These are phyloP conservation scores for Pissodes strobi DNA, from an alignment of 1,140 invertebrate species.

Conservation along the genomic window DNA sequence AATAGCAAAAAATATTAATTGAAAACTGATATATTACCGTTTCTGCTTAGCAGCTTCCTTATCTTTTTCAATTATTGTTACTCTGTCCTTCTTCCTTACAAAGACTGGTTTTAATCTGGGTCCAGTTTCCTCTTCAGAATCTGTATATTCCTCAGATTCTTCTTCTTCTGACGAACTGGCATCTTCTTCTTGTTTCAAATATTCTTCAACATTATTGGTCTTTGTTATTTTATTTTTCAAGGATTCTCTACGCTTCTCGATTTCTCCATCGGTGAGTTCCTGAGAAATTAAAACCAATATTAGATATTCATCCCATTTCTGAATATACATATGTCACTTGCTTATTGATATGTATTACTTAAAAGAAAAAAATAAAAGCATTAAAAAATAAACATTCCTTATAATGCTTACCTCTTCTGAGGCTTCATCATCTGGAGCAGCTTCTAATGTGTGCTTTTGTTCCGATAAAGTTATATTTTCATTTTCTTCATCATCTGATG, in stretches of 20 bases:
- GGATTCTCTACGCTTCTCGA: slow-evolving; percentile 76
- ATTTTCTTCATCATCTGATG: slow-evolving; percentile 65
- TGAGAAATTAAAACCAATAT: not conserved
- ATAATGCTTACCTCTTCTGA: slow-evolving; percentile 59
- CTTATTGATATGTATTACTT: too few species aligned
- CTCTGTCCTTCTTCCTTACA: slow-evolving; percentile 90
- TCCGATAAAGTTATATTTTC: slow-evolving; percentile 41
- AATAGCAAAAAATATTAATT: too few species aligned
- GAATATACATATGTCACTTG: too few species aligned
- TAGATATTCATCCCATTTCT: too few species aligned
- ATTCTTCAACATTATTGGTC: slow-evolving; percentile 66
- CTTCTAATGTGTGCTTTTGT: slow-evolving; percentile 56
- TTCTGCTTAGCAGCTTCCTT: slow-evolving; percentile 84
- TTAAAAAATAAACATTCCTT: too few species aligned
- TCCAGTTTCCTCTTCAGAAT: slow-evolving; percentile 84
- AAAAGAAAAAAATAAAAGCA: too few species aligned
- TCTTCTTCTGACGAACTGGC: slow-evolving; percentile 79
- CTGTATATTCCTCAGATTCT: slow-evolving; percentile 74
- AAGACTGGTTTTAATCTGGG: slow-evolving; percentile 96
- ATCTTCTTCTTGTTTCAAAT: slow-evolving; percentile 68
- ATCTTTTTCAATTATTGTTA: slow-evolving; percentile 94
- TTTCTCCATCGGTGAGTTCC: slow-evolving; percentile 77
- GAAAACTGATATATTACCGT: too few species aligned
- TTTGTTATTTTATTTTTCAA: slow-evolving; percentile 69
- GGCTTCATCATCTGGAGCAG: slow-evolving; percentile 70